These are phyloP conservation scores for Hipposideros larvatus DNA, from an alignment of 2,797 vertebrate species.

Conservation along the genomic window DNA sequence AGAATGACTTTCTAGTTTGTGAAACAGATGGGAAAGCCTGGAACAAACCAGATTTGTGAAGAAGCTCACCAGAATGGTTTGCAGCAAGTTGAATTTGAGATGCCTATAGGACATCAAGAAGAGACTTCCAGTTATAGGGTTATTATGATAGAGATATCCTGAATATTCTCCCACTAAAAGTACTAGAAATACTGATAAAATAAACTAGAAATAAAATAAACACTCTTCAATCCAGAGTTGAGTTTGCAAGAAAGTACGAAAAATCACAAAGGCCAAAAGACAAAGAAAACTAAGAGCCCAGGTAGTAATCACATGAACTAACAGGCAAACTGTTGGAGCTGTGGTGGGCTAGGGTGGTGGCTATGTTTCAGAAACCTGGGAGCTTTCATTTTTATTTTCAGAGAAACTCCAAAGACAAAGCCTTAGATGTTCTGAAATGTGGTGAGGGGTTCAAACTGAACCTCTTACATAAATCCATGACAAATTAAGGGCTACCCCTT, in stretches of 20 bases:
- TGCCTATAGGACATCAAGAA: not conserved
- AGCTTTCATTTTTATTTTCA: not conserved
- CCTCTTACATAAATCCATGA: not conserved
- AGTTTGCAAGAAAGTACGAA: conserved; percentile 4
- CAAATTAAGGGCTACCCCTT: not conserved
- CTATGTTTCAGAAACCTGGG: not conserved
- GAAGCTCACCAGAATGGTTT: not conserved
- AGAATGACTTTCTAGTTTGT: not conserved
- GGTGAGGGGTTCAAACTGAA: not conserved
- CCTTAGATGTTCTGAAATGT: not conserved
- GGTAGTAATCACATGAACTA: not conserved
- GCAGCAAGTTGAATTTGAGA: not conserved
- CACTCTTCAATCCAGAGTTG: not conserved
- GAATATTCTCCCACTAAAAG: not conserved
- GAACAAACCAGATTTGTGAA: not conserved
- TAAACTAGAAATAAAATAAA: conserved; percentile 5
- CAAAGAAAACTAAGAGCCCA: not conserved
- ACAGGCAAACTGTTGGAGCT: not conserved
- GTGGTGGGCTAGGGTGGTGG: not conserved
- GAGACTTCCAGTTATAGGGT: not conserved
- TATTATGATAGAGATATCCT: not conserved
- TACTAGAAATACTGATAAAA: not conserved
- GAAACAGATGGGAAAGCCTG: not conserved
- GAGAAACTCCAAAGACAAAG: not conserved
- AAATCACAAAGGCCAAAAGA: not conserved